Base-by-base conservation (phyloP, 1,140 invertebrate genomes). In the Steinernema feltiae region DNA sequence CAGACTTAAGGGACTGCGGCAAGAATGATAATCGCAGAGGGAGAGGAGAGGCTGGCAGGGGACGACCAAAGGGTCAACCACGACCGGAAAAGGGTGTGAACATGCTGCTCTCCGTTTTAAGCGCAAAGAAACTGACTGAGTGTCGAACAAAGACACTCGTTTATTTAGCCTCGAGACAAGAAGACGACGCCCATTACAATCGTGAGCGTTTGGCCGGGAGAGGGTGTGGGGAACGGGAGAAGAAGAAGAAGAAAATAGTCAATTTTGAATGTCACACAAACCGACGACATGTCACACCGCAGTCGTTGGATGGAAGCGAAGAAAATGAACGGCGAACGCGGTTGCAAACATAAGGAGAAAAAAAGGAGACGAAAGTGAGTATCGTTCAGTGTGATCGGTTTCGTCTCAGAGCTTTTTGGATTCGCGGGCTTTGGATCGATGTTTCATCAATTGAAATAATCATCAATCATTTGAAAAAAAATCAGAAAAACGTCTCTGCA, bases 81-180 rank as follows among this genome's bases (percentile, higher is more conserved):
- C 53, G 24, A 63, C 53, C 53, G 53, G 53, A 63, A 63, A 41
- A 63, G 53, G 53, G 53, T 63, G 53, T 63, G 53, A 63, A 63
- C 53, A 27, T 21, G 15, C 12, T 46, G 41, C 7, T 12, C 41
- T n/a, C 7, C 41, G 7, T 46, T 46, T 46, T 7, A 7, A 46
- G 41, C 7, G n/a, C n/a, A n/a, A n/a, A n/a, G n/a, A n/a, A n/a
- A n/a, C n/a, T n/a, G n/a, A n/a, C n/a, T n/a, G n/a, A n/a, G n/a
- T n/a, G 53, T 27, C 53, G 53, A 63, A 63, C 53, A 63, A 63
- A 63, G 53, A 63, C 53, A 63, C 53, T 63, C 53, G 53, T 63
- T 63, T 63, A 63, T 63, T 63, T 63, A 63, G 53, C 53, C 53
- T 63, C 53, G 53, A 17, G 53, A 63, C 7, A 63, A 63, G 53